Evolutionary conservation across 2,888 invertebrate species (phyloP).

Genomic region (Notocelia uddmanniana): DNA sequence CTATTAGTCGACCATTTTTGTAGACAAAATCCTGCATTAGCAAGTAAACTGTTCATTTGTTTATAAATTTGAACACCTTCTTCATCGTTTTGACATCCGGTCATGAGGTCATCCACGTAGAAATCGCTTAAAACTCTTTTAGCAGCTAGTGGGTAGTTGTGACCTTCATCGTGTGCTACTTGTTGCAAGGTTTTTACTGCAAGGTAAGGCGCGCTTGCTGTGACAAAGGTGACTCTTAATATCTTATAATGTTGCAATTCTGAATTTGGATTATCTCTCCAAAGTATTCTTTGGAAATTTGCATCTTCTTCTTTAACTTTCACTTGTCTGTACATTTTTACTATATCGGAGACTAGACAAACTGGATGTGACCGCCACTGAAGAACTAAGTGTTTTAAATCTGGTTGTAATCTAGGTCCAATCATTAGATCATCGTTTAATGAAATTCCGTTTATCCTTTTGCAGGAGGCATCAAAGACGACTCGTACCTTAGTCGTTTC

Average conservation of each 20-base stretch:
- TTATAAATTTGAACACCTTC: conserved; percentile 10
- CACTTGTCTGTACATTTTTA: conserved; percentile 11
- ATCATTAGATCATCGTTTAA: background rate
- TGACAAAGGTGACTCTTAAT: conserved; percentile 7
- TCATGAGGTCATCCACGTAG: conserved; percentile 19
- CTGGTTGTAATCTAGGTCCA: conserved; percentile 15
- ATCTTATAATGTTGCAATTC: background rate
- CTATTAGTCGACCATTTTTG: background rate
- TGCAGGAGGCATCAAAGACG: background rate
- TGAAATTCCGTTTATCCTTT: background rate
- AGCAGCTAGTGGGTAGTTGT: background rate
- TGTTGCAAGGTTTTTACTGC: conserved; percentile 6
- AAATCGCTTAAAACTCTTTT: conserved; percentile 3
- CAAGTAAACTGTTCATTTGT: background rate
- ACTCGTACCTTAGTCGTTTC: background rate
- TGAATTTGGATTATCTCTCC: conserved; percentile 23
- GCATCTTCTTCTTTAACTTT: conserved; percentile 3
- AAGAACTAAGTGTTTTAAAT: conserved; percentile 10
- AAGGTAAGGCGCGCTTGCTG: conserved; percentile 9
- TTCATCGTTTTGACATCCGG: conserved; percentile 11
- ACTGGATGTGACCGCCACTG: background rate
- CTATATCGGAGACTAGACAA: background rate
- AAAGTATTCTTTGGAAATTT: conserved; percentile 33
- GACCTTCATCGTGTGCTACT: background rate
- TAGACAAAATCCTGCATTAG: background rate